A percentile compares a stretch with the other conserved stretches of the same genome.
phyloP scores from a whole-genome alignment of 2,113 vertebrate genomes.

The Isichthys henryi region DNA sequence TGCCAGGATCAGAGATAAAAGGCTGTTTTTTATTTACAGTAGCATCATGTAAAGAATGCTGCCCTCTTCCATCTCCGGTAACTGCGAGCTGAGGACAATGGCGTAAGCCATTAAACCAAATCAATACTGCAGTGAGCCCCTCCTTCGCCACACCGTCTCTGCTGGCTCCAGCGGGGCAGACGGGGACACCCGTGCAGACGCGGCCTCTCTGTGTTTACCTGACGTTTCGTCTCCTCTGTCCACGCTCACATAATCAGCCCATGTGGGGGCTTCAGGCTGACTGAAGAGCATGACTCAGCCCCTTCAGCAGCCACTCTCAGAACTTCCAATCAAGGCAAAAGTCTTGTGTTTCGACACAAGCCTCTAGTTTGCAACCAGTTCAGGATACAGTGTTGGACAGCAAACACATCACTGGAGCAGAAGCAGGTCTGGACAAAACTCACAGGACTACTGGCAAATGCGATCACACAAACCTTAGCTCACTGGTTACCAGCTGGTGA shows the following conservation, averaged over 20 bases:
- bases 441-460: neutral
- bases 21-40: neutral
- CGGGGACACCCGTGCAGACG: neutral
- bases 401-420: neutral
- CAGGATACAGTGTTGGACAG: neutral
- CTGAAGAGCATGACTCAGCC: neutral
- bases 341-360: neutral
- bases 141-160: neutral
- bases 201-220: neutral
- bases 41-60: neutral
- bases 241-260: neutral
- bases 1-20: neutral
- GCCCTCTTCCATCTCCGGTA: neutral
- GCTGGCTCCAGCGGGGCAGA: neutral
- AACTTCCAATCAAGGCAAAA: neutral
- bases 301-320: neutral
- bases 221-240: neutral
- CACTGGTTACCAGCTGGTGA: neutral
- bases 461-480: neutral
- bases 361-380: neutral
- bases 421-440: neutral
- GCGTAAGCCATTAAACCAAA: constrained; percentile 2
- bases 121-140: neutral
- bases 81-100: neutral
- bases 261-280: neutral